phyloP scores from a whole-genome alignment of 2,888 invertebrate genomes.

The Scaptomyza caliginosa region DNA sequence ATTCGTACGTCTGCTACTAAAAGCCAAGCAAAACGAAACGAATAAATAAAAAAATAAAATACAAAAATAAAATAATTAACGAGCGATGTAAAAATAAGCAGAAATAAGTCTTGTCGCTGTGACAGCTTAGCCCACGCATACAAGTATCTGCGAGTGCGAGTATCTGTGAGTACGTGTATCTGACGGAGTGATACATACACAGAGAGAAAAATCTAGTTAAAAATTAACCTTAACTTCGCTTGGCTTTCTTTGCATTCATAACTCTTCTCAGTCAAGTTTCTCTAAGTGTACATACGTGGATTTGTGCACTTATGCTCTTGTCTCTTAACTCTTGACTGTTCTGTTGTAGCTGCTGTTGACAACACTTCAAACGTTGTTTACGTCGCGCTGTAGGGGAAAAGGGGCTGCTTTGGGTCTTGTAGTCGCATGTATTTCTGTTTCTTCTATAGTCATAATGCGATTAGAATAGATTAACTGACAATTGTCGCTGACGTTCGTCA shows the following conservation, averaged over 20 bases:
- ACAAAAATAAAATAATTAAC: constrained; percentile 34
- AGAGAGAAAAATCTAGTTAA: neutral
- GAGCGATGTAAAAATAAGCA: constrained; percentile 75
- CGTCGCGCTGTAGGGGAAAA: neutral
- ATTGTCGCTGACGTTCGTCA: constrained; percentile 56
- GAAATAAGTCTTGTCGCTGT: constrained; percentile 76
- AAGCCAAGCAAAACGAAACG: constrained; percentile 3
- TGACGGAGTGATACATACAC: constrained; percentile 8
- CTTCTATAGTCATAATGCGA: constrained; percentile 72
- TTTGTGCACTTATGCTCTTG: constrained; percentile 60
- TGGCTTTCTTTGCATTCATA: neutral
- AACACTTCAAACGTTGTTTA: constrained; percentile 43
- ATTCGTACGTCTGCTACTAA: constrained; percentile 24
- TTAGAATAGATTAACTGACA: constrained; percentile 79
- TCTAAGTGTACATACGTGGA: constrained; percentile 37
- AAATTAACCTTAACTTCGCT: too few relatives aligned
- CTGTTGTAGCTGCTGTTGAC: constrained; percentile 33
- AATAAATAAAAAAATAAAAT: constrained; percentile 3
- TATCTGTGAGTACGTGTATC: constrained; percentile 16
- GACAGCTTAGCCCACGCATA: constrained; percentile 76
- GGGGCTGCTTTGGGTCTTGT: constrained; percentile 1
- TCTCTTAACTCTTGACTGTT: constrained; percentile 25
- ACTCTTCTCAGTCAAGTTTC: neutral
- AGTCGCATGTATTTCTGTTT: constrained; percentile 1
- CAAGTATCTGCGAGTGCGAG: constrained; percentile 15